Conservation (phyloP, 2,797 vertebrate species). For the Premnoplex brunnescens region DNA sequence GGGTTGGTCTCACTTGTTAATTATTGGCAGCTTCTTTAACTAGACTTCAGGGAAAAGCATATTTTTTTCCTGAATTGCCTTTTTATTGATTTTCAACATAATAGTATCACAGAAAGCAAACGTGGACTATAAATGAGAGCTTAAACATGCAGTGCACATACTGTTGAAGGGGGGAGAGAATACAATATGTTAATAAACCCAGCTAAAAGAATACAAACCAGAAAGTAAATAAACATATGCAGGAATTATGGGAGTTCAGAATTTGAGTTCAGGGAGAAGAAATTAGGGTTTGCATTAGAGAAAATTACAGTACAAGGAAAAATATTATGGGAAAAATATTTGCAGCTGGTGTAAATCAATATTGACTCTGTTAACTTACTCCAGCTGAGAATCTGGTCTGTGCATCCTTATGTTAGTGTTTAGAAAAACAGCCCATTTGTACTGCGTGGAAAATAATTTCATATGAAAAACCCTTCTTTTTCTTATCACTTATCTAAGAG, state of each 20-base stretch:
- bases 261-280: conserved; percentile 4
- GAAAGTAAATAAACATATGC: conserved; percentile 20
- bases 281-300: neutral
- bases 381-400: neutral
- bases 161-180: neutral
- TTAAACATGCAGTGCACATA: neutral
- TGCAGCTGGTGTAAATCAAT: neutral
- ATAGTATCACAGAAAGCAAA: conserved; percentile 6
- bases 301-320: neutral
- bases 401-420: neutral
- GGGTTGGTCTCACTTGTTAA: neutral
- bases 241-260: neutral
- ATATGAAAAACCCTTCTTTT: neutral
- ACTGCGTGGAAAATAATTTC: neutral
- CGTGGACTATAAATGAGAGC: neutral
- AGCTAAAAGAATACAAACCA: conserved; percentile 21
- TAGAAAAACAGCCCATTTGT: neutral
- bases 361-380: neutral
- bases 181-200: neutral
- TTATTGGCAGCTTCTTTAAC: conserved; percentile 10
- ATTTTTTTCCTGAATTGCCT: neutral
- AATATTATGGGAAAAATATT: neutral
- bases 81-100: conserved; percentile 49
- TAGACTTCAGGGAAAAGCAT: conserved; percentile 12
- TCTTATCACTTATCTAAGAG: neutral